Evolutionary conservation across 2,113 vertebrate genomes (phyloP).

Genomic region (Upupa epops): DNA sequence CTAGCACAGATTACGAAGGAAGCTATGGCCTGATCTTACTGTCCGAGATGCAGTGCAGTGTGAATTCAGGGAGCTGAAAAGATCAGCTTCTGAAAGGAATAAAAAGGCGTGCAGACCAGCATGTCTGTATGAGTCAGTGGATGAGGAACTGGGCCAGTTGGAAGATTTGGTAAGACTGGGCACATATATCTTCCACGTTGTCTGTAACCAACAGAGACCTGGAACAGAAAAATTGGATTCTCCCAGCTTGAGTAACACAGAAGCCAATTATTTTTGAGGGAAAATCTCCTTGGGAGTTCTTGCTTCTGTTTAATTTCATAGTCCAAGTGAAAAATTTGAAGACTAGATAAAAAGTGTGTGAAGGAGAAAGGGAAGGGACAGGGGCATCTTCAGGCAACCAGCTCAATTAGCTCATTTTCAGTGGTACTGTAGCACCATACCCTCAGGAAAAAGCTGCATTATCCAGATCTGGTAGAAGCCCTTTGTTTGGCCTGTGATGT

Average conservation of each 20-base stretch:
- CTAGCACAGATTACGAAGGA: background rate
- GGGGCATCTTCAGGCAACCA: background rate
- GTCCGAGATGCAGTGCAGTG: background rate
- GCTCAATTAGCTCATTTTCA: background rate
- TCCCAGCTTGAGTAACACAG: background rate
- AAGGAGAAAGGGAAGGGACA: background rate
- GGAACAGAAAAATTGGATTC: constrained; percentile 18
- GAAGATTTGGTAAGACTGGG: constrained; percentile 38
- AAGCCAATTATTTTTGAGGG: background rate
- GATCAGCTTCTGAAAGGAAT: background rate
- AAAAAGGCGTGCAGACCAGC: background rate
- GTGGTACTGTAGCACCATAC: fast-evolving
- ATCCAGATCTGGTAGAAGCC: background rate
- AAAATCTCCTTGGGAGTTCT: background rate
- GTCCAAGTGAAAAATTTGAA: background rate
- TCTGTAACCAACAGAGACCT: constrained; percentile 12
- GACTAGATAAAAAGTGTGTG: background rate
- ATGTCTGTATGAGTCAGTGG: constrained; percentile 18
- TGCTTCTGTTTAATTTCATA: constrained; percentile 12
- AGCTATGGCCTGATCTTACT: background rate
- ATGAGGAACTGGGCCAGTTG: constrained; percentile 5
- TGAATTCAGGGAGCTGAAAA: background rate
- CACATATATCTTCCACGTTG: background rate
- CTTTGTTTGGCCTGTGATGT: background rate
- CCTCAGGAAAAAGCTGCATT: background rate